A percentile compares a stretch with the other conserved stretches of the same genome.
phyloP scores from a whole-genome alignment of 2,113 vertebrate species.

The Zosterops hypoxanthus region DNA sequence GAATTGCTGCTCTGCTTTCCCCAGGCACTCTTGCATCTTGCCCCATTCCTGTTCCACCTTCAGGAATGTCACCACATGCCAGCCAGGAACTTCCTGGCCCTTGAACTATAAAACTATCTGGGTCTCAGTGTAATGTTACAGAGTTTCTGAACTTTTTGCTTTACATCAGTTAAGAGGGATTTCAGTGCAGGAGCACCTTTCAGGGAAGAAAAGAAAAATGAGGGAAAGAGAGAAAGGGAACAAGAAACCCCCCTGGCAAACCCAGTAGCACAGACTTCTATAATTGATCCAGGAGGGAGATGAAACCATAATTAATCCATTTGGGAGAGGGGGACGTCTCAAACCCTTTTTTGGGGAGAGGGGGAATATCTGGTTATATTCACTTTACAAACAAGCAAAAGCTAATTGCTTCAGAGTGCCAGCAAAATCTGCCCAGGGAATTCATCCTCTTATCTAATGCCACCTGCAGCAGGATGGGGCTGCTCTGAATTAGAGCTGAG shows the following conservation, averaged over 20 bases:
- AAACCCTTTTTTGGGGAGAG: not conserved
- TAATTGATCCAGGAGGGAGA: constrained; percentile 60
- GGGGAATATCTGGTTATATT: constrained; percentile 60
- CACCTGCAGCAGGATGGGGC: constrained; percentile 37
- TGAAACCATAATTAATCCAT: constrained; percentile 60
- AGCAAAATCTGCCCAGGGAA: constrained; percentile 58
- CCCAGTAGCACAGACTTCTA: constrained; percentile 5
- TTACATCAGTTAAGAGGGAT: not conserved
- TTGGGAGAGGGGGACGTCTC: not conserved
- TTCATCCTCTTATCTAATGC: constrained; percentile 66
- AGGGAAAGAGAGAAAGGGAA: not conserved
- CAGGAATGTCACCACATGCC: rapidly evolving
- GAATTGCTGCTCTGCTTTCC: not conserved
- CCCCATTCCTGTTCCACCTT: not conserved
- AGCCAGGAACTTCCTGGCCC: not conserved
- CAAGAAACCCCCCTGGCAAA: constrained; percentile 16
- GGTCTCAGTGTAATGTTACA: not conserved
- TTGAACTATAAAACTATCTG: not conserved
- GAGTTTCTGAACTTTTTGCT: not conserved
- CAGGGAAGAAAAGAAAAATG: not conserved
- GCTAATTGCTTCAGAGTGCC: constrained; percentile 72
- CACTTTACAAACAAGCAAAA: constrained; percentile 72
- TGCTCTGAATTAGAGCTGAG: constrained; percentile 43
- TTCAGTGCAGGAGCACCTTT: not conserved
- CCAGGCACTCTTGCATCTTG: rapidly evolving